phyloP scores from a whole-genome alignment of 2,797 vertebrate species.

The Sebastes nivosus region DNA sequence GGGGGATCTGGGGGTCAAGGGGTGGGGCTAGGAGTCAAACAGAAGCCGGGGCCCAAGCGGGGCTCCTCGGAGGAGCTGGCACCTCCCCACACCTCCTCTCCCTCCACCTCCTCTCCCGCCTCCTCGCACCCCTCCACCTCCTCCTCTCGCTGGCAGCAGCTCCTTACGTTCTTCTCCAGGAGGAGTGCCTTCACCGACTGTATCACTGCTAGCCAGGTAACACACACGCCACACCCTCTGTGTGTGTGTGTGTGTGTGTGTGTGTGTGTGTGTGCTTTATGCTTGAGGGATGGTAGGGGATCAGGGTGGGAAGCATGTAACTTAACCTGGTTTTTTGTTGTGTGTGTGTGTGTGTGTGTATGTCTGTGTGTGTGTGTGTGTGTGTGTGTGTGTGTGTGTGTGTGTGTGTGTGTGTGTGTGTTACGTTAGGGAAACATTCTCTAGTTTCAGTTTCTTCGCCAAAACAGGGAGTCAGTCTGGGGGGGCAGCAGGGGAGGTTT shows the following conservation, averaged over 20 bases:
- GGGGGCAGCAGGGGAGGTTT: slow-evolving; percentile 18
- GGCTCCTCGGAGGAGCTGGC: slow-evolving; percentile 91
- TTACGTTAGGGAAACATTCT: slow-evolving; percentile 47
- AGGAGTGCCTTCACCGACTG: slow-evolving; percentile 97
- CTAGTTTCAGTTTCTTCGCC: slow-evolving; percentile 49
- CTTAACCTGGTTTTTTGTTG: slow-evolving; percentile 50
- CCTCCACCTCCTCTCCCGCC: slow-evolving; percentile 80
- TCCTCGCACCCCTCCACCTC: slow-evolving; percentile 85
- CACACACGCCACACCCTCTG: slow-evolving; percentile 34
- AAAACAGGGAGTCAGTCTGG: slow-evolving; percentile 24
- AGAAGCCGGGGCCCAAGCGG: slow-evolving; percentile 91
- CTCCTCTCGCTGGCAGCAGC: slow-evolving; percentile 94
- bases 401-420: background rate
- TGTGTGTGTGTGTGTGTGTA: too few relatives aligned
- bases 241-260: background rate
- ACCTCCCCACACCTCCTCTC: slow-evolving; percentile 69
- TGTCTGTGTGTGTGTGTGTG: too few relatives aligned
- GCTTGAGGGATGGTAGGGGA: slow-evolving; percentile 42
- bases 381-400: accelerated
- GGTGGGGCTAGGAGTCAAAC: slow-evolving; percentile 87
- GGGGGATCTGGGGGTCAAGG: slow-evolving; percentile 74
- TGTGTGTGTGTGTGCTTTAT: background rate
- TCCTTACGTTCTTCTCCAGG: slow-evolving; percentile 93
- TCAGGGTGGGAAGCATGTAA: slow-evolving; percentile 55
- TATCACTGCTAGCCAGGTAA: slow-evolving; percentile 95